Base-by-base conservation (phyloP, 1,140 invertebrate species). In the Drosophila parabipectinata region DNA sequence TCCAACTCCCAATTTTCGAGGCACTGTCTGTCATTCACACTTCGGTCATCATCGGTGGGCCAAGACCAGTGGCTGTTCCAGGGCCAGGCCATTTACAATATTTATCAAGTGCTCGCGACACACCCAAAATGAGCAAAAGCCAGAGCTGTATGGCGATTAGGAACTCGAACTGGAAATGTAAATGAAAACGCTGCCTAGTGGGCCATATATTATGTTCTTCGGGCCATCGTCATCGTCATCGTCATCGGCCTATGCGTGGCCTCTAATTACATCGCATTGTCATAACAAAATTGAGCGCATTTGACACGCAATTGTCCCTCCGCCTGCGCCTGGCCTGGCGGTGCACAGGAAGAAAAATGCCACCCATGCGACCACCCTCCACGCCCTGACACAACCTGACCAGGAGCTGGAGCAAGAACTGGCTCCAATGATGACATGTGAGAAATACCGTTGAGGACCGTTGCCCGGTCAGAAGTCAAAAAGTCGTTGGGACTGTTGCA, bases 271-370 rank as follows among this genome's bases (percentile, higher is more conserved):
- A 61, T 76, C 83, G 83, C 83, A 88, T 88, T 88, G 83, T 88
- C 83, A 88, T 88, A 88, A 88, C 76, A 79, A 75, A 88, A 88
- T 88, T 88, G 83, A 88, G 79, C 83, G 83, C 83, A 88, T 88
- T 88, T 88, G 83, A 88, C 83, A 88, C 83, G 82, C 82, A 87
- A 85, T 85, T 85, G 78, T 74, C 62, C 45, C 77, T 54, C 58
- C 73, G 77, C 18, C 18, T 18, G 18, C 1, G 18, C 18, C 75
- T 59, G 62, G 18, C 18, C 75, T 59, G 62, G 45, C 39, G 18
- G 30, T 30, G 41, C 26, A 64, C 59, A 10, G 30, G 1, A 18
- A 18, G 26, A 68, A n/a, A 56, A 56, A 39, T 9, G 2, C 8
- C 26, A 6, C 26, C 26, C 4, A 7, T 5, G 6, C 2, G 26